A percentile compares a stretch with the other conserved stretches of the same genome.
phyloP scores from a whole-genome alignment of 2,888 invertebrate genomes.

The Apeira syringaria region DNA sequence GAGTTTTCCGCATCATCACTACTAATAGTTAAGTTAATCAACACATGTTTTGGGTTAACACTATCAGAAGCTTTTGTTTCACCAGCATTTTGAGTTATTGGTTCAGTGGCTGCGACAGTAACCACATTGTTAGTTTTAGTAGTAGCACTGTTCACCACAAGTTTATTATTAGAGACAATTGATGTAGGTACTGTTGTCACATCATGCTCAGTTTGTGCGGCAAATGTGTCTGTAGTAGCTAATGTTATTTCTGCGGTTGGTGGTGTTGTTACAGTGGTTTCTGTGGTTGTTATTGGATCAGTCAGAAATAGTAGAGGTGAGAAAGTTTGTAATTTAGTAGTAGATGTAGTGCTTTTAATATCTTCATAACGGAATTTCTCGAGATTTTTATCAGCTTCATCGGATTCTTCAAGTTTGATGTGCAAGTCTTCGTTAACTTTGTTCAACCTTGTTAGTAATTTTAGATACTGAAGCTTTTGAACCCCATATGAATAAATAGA shows the following conservation, averaged over 20 bases:
- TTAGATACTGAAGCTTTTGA: conserved; percentile 68
- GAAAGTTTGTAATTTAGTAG: conserved; percentile 28
- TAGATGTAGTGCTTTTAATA: conserved; percentile 36
- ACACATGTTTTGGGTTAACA: conserved; percentile 85
- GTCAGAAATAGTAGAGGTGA: conserved; percentile 32
- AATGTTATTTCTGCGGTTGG: conserved; percentile 33
- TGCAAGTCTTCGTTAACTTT: conserved; percentile 67
- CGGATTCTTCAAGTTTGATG: conserved; percentile 61
- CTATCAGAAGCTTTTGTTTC: conserved; percentile 60
- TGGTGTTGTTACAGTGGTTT: conserved; percentile 40
- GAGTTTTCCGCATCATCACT: conserved; percentile 82
- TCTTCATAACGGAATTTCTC: conserved; percentile 62
- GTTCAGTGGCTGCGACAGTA: conserved; percentile 30
- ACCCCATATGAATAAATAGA: conserved; percentile 69
- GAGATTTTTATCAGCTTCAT: conserved; percentile 47
- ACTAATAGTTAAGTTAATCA: conserved; percentile 88
- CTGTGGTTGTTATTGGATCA: conserved; percentile 30
- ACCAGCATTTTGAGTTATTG: conserved; percentile 50
- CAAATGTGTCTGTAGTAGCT: conserved; percentile 45
- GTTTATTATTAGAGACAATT: conserved; percentile 50
- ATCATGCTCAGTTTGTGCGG: conserved; percentile 54
- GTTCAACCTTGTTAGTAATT: conserved; percentile 61
- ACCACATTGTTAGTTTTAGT: conserved; percentile 35
- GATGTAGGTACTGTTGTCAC: conserved; percentile 46
- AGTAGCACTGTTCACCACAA: conserved; percentile 40